A percentile compares a stretch with the other conserved stretches of the same genome.
Evolutionary conservation across 1,140 invertebrate genomes (phyloP).

Genomic region (Conopomorpha cramerella): DNA sequence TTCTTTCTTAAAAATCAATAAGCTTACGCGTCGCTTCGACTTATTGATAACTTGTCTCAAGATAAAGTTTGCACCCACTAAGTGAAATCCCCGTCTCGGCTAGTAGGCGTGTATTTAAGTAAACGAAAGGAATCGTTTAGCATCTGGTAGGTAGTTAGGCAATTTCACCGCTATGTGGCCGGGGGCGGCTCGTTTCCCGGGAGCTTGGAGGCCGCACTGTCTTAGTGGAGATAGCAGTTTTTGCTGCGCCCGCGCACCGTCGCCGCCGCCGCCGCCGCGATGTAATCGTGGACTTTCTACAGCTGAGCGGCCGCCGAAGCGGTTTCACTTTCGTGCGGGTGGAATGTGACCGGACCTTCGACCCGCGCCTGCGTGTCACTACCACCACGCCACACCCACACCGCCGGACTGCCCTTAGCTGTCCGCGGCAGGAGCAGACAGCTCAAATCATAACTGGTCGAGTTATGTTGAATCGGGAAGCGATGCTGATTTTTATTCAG

Average conservation of each 20-base stretch:
- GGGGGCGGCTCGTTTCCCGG: conserved; percentile 30
- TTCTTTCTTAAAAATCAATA: too few relatives aligned
- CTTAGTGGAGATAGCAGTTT: conserved; percentile 38
- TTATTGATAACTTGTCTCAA: too few relatives aligned
- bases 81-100: too few relatives aligned
- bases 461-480: too few relatives aligned
- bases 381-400: conserved; percentile 7
- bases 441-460: too few relatives aligned
- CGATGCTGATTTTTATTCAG: too few relatives aligned
- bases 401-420: not conserved
- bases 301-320: conserved; percentile 30
- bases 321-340: conserved; percentile 50
- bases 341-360: conserved; percentile 51
- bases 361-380: conserved; percentile 33
- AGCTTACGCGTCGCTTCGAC: too few relatives aligned
- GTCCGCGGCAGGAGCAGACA: too few relatives aligned
- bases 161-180: conserved; percentile 24
- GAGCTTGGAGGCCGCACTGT: conserved; percentile 13
- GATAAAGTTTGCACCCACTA: too few relatives aligned
- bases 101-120: conserved; percentile 12
- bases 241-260: conserved; percentile 32
- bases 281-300: conserved; percentile 55
- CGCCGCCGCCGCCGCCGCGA: conserved; percentile 27
- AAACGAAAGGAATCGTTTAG: conserved; percentile 26
- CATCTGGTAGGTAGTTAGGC: conserved; percentile 13